Conservation (phyloP, 2,888 invertebrate species). For the Amphipyra berbera region DNA sequence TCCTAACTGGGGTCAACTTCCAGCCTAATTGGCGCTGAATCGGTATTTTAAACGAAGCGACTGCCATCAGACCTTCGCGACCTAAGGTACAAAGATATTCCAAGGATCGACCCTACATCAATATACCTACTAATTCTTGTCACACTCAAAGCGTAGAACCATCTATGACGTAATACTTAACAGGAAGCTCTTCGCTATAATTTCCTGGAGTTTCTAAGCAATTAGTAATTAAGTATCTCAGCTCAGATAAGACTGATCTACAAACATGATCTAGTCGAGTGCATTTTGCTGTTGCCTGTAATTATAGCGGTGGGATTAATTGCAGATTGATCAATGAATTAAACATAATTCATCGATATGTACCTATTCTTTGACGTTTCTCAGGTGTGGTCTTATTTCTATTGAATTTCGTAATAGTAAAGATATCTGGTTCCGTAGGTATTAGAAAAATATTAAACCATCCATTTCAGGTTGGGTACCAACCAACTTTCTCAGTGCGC, state of each 20-base stretch:
- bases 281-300: conserved; percentile 61
- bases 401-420: too few species aligned
- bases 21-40: too few species aligned
- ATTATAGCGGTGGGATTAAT: conserved; percentile 57
- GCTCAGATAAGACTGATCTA: conserved; percentile 52
- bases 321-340: conserved; percentile 56
- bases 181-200: conserved; percentile 40
- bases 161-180: conserved; percentile 30
- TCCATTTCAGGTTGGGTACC: too few species aligned
- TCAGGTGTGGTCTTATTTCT: too few species aligned
- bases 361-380: not conserved
- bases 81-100: not conserved
- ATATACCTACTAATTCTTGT: conserved; percentile 4
- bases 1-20: too few species aligned
- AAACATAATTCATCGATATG: conserved; percentile 32
- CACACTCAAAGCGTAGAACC: conserved; percentile 4
- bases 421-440: too few species aligned
- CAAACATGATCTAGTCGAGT: conserved; percentile 57
- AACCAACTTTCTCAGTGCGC: too few species aligned
- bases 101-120: not conserved
- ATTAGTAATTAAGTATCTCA: conserved; percentile 54
- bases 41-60: too few species aligned
- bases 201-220: conserved; percentile 46
- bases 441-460: too few species aligned
- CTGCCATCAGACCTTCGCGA: too few species aligned